Base-by-base conservation (phyloP, 2,797 vertebrate genomes). In the Argyrosomus regius region DNA sequence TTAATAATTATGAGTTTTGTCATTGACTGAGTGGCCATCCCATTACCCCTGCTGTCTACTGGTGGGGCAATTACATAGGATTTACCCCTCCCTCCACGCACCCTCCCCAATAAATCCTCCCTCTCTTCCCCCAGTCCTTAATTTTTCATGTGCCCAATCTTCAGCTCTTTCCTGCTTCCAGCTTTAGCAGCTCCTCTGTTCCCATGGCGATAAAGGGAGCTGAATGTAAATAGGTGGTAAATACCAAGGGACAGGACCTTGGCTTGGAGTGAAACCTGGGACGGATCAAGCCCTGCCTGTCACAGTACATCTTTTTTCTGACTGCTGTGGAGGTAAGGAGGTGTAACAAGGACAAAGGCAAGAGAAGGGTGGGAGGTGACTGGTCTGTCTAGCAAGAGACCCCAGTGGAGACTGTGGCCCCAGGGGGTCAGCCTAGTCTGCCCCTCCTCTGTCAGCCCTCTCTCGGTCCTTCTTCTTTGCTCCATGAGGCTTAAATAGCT, bases 1-100 rank as follows among this genome's bases (percentile, higher is more conserved):
- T 90, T 86, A 86, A 90, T 95, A 91, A 93, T 91, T 84, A 87
- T 88, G 75, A 87, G 79, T 60, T 84, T 76, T 90, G 85, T 87
- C 86, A 72, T 57, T 89, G 83, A 87, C 71, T n/a, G 66, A 88
- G 80, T 73, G 73, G 78, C 74, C 61, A 9, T 83, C 75, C 79
- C 69, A 72, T 88, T 81, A 82, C 74, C 85, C 77, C 86, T 85
- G 82, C 87, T 91, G 86, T 84, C 84, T 83, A 48, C 76, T 86
- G 60, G 61, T 85, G 75, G 82, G 81, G 80, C 87, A 88, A 76
- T 92, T 92, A 88, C 18, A 39, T 31, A 53, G 81, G 71, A 78
- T 88, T 86, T 80, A 81, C 49, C 72, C 82, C 67, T 39, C 14
- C 66, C 35, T 22, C n/a, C 24, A 9, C 2, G 24, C 50, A 58